These are phyloP conservation scores for Vesta saturnalis DNA, from an alignment of 2,888 invertebrate genomes.

Conservation along the genomic window DNA sequence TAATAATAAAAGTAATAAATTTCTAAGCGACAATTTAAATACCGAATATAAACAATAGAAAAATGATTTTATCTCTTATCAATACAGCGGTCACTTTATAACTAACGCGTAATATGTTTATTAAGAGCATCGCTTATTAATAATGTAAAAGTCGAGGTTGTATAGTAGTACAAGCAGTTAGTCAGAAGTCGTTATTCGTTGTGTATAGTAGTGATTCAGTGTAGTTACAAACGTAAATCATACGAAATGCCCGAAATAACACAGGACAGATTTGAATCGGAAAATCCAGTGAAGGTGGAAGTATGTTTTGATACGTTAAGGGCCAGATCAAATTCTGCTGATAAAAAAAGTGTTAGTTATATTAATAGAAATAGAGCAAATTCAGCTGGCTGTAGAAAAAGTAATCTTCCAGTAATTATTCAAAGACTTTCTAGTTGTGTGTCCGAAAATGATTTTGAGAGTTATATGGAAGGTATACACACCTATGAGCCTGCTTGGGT, in stretches of 20 bases:
- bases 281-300: slow-evolving; percentile 66
- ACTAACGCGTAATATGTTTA: slow-evolving; percentile 30
- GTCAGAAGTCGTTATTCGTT: slow-evolving; percentile 23
- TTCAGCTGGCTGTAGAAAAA: slow-evolving; percentile 17
- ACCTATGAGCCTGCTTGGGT: slow-evolving; percentile 63
- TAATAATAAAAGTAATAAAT: too few relatives aligned
- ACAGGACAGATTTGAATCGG: slow-evolving; percentile 65
- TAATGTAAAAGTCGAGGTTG: slow-evolving; percentile 27
- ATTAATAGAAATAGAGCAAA: slow-evolving; percentile 4
- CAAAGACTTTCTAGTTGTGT: slow-evolving; percentile 35
- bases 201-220: slow-evolving; percentile 3
- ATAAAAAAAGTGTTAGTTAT: neutral
- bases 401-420: slow-evolving; percentile 15
- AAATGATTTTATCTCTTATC: slow-evolving; percentile 30
- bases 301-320: slow-evolving; percentile 66
- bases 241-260: slow-evolving; percentile 66
- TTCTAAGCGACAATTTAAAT: neutral
- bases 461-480: slow-evolving; percentile 65
- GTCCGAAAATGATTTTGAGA: slow-evolving; percentile 67
- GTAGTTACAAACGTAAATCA: neutral
- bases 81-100: slow-evolving; percentile 26
- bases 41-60: neutral
- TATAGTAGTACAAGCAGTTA: slow-evolving; percentile 22
- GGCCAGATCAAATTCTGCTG: slow-evolving; percentile 65
- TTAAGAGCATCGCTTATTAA: slow-evolving; percentile 27